Base-by-base conservation (phyloP, 2,888 invertebrate genomes). In the Platycnemis pennipes region DNA sequence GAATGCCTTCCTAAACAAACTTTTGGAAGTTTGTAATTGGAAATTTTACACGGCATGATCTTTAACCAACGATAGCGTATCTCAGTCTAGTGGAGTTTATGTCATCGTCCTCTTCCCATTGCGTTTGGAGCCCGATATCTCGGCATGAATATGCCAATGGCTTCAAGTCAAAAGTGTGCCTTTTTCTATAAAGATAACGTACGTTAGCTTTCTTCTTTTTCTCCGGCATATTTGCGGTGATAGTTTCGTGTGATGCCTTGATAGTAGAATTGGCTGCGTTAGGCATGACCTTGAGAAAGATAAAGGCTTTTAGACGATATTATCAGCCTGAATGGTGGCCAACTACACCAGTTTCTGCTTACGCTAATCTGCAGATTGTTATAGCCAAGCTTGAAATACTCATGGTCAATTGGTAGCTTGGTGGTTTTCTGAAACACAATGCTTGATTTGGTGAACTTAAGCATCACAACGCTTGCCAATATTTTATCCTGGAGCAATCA, bases 211-310 rank as follows among this genome's bases (percentile, higher is more conserved):
- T 63, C 31, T 8, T 77, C 37, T 77, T 37, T 77, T 77, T 26
- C 77, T 37, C 77, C 77, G 37, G 37, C 77, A 37, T 37, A 37
- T 77, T 37, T 77, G 37, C 77, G 77, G 31, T 77, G 77, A 77
- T 77, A 37, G 77, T 37, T 77, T 77, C 77, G 77, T 37, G 77
- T 37, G 77, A 37, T 37, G 8, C 16, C 2, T 37, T 37, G 77
- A 77, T 77, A 77, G 37, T 16, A 77, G 77, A 77, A 77, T 31
- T 77, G 37, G 37, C 77, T 77, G 77, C 77, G 77, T 77, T 16
- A 37, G 77, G 77, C 31, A 37, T 77, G 77, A 37, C 77, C 77
- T 77, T 37, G 77, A 77, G 37, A 26, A 37, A 77, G 77, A 77
- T 77, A 77, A 77, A 8, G 31, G 37, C 77, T 77, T 77, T 77